Evolutionary conservation across 2,797 vertebrate species (phyloP), one percentile per base, ranked within the genome.

Genomic region (Eulemur mongoz): DNA sequence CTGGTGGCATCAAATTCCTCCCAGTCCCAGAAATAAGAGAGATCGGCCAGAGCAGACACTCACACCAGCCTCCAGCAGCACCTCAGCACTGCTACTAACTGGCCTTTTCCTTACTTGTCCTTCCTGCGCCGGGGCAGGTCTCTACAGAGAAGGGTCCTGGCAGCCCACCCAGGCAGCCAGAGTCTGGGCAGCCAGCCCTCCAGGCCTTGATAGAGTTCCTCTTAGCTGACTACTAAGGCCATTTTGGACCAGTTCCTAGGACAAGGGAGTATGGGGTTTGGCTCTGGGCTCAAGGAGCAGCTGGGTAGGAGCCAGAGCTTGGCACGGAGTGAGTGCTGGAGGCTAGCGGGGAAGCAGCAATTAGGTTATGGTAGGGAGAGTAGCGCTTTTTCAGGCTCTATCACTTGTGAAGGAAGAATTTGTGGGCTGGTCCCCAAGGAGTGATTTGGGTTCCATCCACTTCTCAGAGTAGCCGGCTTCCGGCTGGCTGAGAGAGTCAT

Each of bases 181-280:
- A 82, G 76, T 27, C 85, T 48, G 35, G 81, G 75, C 43, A 32
- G 73, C 38, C 8, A 18, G 91, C 81, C 91, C 88, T 87, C 84
- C 85, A 96, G 50, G 80, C 88, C 2, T 70, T 45, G 48, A 76
- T 65, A 91, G 61, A 72, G 73, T 72, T 95, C 59, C 32, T 82
- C 52, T 75, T 83, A 75, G 54, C 88, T 38, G 69, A 79, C 87
- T 86, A 70, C 83, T 57, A 80, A 96, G 87, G 78, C 38, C 76
- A 20, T 96, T 72, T 91, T 97, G 94, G 96, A 94, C 45, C 17
- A 7, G 91, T 76, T 96, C 94, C 94, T 80, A 81, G 94, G 65
- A 97, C 93, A 91, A 92, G 35, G 93, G 75, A 96, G 93, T 76
- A 88, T 93, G 83, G 85, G 93, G 72, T 90, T 96, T 97, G 97